Percentiles rank a stretch among this genome's conserved stretches.
phyloP scores from a whole-genome alignment of 1,140 invertebrate genomes.

The Caenorhabditis remanei region DNA sequence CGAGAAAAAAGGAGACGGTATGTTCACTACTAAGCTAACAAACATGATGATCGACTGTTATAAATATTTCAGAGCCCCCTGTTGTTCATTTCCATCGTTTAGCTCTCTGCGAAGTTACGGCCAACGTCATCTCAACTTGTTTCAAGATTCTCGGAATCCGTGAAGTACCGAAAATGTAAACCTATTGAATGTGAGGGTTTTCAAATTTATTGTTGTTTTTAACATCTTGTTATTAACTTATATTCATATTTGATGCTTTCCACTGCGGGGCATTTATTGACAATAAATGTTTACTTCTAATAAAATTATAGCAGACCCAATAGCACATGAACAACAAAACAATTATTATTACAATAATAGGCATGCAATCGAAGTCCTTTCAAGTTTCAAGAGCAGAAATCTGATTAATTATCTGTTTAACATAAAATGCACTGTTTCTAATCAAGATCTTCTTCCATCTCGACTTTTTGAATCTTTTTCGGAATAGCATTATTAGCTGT shows the following conservation, averaged over 20 bases:
- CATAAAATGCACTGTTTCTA: background rate
- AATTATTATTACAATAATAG: background rate
- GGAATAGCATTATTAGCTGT: background rate
- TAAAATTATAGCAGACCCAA: slow-evolving; percentile 66
- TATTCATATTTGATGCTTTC: background rate
- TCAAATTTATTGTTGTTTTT: background rate
- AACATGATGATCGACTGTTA: background rate
- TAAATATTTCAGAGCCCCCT: slow-evolving; percentile 79
- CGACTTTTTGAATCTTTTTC: slow-evolving; percentile 36
- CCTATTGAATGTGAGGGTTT: background rate
- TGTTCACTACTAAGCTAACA: background rate
- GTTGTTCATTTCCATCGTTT: slow-evolving; percentile 90
- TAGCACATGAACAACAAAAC: slow-evolving; percentile 10
- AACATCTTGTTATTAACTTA: slow-evolving; percentile 11
- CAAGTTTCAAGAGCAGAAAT: background rate
- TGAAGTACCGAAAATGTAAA: slow-evolving; percentile 89
- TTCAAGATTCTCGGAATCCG: slow-evolving; percentile 92
- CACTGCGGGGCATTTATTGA: slow-evolving; percentile 9
- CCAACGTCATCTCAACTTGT: slow-evolving; percentile 87
- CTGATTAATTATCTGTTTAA: background rate
- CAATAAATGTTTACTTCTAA: slow-evolving; percentile 5
- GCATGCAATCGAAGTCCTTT: background rate
- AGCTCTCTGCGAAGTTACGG: slow-evolving; percentile 91
- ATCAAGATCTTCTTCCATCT: slow-evolving; percentile 48
- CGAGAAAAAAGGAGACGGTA: slow-evolving; percentile 84